Conservation (phyloP, 2,888 invertebrate species). For the Anorthoa munda region DNA sequence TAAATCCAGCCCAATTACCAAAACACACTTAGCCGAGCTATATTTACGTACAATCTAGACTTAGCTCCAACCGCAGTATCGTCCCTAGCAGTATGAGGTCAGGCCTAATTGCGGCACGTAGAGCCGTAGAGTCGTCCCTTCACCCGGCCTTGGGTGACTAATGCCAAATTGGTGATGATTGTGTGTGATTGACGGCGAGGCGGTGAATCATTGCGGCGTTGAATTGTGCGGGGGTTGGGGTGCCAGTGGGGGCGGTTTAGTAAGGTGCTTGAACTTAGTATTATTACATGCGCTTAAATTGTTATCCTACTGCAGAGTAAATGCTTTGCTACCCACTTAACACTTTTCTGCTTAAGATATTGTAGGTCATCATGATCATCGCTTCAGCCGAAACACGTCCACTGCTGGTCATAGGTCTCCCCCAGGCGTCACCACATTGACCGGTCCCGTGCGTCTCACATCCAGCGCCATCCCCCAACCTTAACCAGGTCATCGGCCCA, state of each 20-base stretch:
- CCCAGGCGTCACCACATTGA: no score
- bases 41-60: conserved; percentile 60
- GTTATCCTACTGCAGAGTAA: no score
- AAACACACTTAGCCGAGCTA: conserved; percentile 44
- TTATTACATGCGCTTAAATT: no score
- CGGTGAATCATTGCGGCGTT: conserved; percentile 70
- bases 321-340: no score
- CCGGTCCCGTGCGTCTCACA: no score
- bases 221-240: conserved; percentile 32
- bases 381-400: no score
- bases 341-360: no score
- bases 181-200: conserved; percentile 75
- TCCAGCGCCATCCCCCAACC: no score
- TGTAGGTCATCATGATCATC: no score
- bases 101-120: conserved; percentile 81
- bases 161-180: conserved; percentile 77
- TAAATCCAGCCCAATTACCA: conserved; percentile 45
- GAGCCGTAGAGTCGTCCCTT: conserved; percentile 75
- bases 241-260: not conserved
- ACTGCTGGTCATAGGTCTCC: no score
- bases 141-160: conserved; percentile 81
- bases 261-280: no score
- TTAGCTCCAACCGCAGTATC: conserved; percentile 61
- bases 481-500: no score
- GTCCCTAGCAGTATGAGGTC: conserved; percentile 71